A percentile compares a stretch with the other conserved stretches of the same genome.
These are phyloP conservation scores for Numida meleagris DNA, from an alignment of 2,113 vertebrate species.

Conservation along the genomic window DNA sequence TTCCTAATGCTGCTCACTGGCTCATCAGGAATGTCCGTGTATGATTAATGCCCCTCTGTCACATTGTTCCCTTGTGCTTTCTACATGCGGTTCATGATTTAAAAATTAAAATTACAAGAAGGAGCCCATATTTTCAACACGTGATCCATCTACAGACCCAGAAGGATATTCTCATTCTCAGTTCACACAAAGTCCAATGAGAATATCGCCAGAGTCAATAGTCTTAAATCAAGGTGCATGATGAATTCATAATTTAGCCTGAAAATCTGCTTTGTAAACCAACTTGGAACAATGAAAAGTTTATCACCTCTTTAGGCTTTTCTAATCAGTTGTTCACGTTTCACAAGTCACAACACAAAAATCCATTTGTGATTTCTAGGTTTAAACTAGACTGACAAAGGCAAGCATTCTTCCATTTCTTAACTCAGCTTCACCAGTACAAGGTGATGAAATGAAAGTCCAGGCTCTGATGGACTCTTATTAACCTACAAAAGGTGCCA, in stretches of 20 bases:
- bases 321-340: not conserved
- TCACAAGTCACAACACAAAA: not conserved
- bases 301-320: not conserved
- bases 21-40: not conserved
- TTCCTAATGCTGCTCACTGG: not conserved
- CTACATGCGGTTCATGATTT: not conserved
- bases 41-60: not conserved
- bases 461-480: not conserved
- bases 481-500: not conserved
- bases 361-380: not conserved
- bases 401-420: not conserved
- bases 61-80: not conserved
- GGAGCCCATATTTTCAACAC: not conserved
- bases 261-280: not conserved
- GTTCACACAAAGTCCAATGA: not conserved
- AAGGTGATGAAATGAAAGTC: not conserved
- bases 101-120: not conserved
- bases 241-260: not conserved
- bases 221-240: not conserved
- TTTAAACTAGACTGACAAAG: not conserved
- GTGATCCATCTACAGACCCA: not conserved
- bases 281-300: not conserved
- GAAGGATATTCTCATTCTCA: not conserved
- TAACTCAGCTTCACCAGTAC: not conserved
- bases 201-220: not conserved